Conservation (phyloP, 2,797 vertebrate species). For the Onychomys arenicola region DNA sequence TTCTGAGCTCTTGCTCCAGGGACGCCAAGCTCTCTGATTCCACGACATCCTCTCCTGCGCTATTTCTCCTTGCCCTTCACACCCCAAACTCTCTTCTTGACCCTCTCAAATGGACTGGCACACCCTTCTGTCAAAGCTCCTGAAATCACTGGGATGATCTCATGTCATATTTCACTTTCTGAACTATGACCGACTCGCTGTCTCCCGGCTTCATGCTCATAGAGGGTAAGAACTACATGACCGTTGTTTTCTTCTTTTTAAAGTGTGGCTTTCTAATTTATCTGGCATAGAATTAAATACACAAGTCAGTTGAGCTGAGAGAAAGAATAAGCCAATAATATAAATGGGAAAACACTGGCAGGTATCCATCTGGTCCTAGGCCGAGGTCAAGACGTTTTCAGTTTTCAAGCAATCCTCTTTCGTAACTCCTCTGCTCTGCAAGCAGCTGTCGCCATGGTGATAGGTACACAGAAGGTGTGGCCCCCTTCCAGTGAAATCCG, state of each 20-base stretch:
- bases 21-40: background rate
- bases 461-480: background rate
- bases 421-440: background rate
- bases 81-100: background rate
- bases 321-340: background rate
- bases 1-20: background rate
- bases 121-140: background rate
- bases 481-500: background rate
- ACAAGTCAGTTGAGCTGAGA: background rate
- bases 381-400: background rate
- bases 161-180: background rate
- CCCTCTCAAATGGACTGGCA: background rate
- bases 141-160: background rate
- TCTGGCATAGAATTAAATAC: background rate
- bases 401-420: constrained; percentile 4
- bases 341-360: background rate
- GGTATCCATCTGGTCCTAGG: background rate
- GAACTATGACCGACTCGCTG: background rate
- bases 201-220: background rate
- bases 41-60: fast-evolving
- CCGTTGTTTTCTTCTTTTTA: background rate
- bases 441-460: background rate
- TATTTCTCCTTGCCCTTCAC: background rate
- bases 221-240: background rate
- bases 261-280: background rate